A percentile compares a stretch with the other conserved stretches of the same genome.
These are phyloP conservation scores for Rhingia campestris DNA, from an alignment of 2,888 invertebrate genomes.

Conservation along the genomic window DNA sequence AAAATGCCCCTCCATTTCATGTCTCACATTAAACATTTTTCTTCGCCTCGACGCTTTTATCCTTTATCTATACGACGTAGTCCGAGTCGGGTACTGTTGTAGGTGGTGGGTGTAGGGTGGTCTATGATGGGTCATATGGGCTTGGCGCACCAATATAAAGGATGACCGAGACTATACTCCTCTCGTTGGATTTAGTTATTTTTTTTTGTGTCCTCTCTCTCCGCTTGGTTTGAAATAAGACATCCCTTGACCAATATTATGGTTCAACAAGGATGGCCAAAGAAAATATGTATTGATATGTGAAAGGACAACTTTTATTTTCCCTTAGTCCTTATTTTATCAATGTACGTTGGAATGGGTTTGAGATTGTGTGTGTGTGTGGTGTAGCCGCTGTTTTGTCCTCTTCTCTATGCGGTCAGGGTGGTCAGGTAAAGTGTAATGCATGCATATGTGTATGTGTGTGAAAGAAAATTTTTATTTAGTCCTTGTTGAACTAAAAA, in stretches of 20 bases:
- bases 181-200: conserved; percentile 37
- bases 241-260: conserved; percentile 74
- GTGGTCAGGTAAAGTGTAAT: conserved; percentile 66
- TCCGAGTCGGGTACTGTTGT: background rate
- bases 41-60: conserved; percentile 68
- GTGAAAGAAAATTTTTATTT: conserved; percentile 58
- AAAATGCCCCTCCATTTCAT: conserved; percentile 53
- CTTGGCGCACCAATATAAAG: conserved; percentile 61
- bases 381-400: conserved; percentile 18
- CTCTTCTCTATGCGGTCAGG: conserved; percentile 55
- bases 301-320: conserved; percentile 74
- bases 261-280: conserved; percentile 73
- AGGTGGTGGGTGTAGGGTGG: background rate
- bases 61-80: conserved; percentile 56
- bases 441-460: conserved; percentile 35
- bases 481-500: conserved; percentile 70
- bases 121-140: conserved; percentile 12
- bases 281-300: conserved; percentile 74
- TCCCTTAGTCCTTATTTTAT: conserved; percentile 60
- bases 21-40: conserved; percentile 73
- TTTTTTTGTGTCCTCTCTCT: conserved; percentile 9
- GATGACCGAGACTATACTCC: conserved; percentile 54
- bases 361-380: conserved; percentile 10
- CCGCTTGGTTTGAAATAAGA: conserved; percentile 67
- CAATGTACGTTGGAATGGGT: conserved; percentile 44